Conservation (phyloP, 2,113 vertebrate species). For the Lasiurus borealis region DNA sequence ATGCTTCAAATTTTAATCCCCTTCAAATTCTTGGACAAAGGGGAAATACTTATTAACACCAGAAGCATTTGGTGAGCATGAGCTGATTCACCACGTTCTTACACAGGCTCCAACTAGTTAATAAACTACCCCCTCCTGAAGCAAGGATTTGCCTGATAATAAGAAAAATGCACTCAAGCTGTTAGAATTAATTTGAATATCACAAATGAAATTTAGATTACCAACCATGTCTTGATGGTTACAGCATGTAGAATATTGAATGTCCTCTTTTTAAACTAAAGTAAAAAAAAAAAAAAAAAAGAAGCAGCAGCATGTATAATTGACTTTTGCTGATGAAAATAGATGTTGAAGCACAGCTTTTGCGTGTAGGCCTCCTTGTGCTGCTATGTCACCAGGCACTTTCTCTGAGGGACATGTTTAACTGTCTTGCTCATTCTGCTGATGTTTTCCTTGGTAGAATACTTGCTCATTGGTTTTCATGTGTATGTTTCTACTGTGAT, state of each 20-base stretch:
- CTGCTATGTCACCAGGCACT: neutral
- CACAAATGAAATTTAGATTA: constrained; percentile 77
- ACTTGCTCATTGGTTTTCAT: constrained; percentile 50
- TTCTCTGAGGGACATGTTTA: neutral
- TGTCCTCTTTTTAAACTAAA: constrained; percentile 48
- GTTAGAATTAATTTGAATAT: constrained; percentile 79
- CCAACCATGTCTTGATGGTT: constrained; percentile 69
- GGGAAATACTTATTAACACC: neutral
- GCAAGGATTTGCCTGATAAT: constrained; percentile 64
- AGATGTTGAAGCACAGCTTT: neutral
- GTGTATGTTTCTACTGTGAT: neutral
- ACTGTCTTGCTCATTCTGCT: constrained; percentile 54
- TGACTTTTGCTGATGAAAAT: constrained; percentile 1
- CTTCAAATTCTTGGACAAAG: constrained; percentile 43
- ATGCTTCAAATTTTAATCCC: neutral
- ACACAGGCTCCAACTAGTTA: constrained; percentile 39
- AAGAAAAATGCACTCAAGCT: constrained; percentile 64
- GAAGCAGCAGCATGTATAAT: constrained; percentile 43
- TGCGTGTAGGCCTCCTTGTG: neutral
- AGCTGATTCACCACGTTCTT: constrained; percentile 50
- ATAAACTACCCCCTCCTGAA: constrained; percentile 36
- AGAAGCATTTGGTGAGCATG: neutral
- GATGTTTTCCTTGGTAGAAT: constrained; percentile 34
- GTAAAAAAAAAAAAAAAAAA: constrained; percentile 59
- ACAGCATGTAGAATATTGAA: constrained; percentile 58